Percentiles rank a stretch among this genome's conserved stretches.
Conservation (phyloP, 2,888 invertebrate genomes). For the Endomychus coccineus region DNA sequence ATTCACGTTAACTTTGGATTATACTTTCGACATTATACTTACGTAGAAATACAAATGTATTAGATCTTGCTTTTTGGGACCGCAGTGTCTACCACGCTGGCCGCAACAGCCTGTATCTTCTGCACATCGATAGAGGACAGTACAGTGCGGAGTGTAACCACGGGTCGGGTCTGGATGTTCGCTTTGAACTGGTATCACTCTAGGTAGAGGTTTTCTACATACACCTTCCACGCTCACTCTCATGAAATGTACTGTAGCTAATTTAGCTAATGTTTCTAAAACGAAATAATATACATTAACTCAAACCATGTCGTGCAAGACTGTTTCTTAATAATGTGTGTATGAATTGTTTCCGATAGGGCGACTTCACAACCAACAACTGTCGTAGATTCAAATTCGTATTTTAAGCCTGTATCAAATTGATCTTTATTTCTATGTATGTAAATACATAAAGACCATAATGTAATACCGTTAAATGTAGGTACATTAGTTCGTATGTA, state of each 20-base stretch:
- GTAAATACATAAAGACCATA: too few relatives aligned
- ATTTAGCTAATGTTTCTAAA: slow-evolving; percentile 37
- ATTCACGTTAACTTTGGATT: background rate
- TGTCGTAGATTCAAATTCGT: too few relatives aligned
- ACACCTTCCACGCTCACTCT: slow-evolving; percentile 46
- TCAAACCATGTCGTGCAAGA: too few relatives aligned
- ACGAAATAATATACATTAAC: too few relatives aligned
- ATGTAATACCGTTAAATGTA: too few relatives aligned
- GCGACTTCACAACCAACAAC: too few relatives aligned
- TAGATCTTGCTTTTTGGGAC: slow-evolving; percentile 62
- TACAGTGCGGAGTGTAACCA: slow-evolving; percentile 77
- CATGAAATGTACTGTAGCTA: slow-evolving; percentile 34
- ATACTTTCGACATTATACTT: too few relatives aligned
- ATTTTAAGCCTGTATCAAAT: too few relatives aligned
- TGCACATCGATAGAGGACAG: slow-evolving; percentile 76
- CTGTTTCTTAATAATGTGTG: too few relatives aligned
- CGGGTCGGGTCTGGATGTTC: slow-evolving; percentile 64
- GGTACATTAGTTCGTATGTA: too few relatives aligned
- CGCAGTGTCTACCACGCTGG: slow-evolving; percentile 66
- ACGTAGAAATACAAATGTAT: slow-evolving; percentile 76
- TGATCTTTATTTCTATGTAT: too few relatives aligned
- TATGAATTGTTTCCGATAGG: too few relatives aligned
- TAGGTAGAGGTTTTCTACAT: slow-evolving; percentile 65
- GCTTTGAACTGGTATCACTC: slow-evolving; percentile 67
- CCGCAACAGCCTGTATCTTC: slow-evolving; percentile 83